Evolutionary conservation across 2,888 invertebrate genomes (phyloP).

Genomic region (Cryptus armator): DNA sequence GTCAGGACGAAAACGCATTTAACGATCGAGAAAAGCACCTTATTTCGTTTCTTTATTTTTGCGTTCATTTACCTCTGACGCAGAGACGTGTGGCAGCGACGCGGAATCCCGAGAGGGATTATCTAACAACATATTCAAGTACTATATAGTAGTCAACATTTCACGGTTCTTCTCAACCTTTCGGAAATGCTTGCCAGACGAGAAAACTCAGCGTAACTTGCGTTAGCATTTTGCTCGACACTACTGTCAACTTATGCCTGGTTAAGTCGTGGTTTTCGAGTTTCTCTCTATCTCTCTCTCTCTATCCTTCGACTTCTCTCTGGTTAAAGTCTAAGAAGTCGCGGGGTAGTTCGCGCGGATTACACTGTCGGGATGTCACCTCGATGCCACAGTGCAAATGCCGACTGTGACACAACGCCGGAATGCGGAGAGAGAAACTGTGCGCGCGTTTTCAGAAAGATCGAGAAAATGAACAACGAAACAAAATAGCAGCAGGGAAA

Average conservation of each 20-base stretch:
- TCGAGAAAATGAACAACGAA: slow-evolving; percentile 25
- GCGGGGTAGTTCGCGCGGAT: slow-evolving; percentile 42
- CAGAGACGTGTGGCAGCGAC: background rate
- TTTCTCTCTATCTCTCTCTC: background rate
- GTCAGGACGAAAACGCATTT: background rate
- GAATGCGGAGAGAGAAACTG: background rate
- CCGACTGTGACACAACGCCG: slow-evolving; percentile 15
- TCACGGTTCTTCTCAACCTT: background rate
- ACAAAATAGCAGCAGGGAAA: background rate
- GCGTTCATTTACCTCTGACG: slow-evolving; percentile 24
- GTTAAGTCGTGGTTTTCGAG: slow-evolving; percentile 39
- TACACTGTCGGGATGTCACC: slow-evolving; percentile 53
- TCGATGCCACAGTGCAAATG: slow-evolving; percentile 6
- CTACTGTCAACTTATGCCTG: slow-evolving; percentile 51
- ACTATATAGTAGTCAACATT: background rate
- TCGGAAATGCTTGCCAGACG: slow-evolving; percentile 27
- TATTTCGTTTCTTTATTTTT: background rate
- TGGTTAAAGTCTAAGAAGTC: slow-evolving; percentile 16
- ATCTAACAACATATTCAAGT: slow-evolving; percentile 17
- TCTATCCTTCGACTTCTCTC: background rate
- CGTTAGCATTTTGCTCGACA: slow-evolving; percentile 30
- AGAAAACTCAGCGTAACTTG: slow-evolving; percentile 28
- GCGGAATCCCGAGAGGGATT: slow-evolving; percentile 34
- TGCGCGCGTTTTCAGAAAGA: background rate
- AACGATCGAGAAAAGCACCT: slow-evolving; percentile 36